These are phyloP conservation scores for Camponotus floridanus DNA, from an alignment of 1,140 invertebrate species.

Conservation along the genomic window DNA sequence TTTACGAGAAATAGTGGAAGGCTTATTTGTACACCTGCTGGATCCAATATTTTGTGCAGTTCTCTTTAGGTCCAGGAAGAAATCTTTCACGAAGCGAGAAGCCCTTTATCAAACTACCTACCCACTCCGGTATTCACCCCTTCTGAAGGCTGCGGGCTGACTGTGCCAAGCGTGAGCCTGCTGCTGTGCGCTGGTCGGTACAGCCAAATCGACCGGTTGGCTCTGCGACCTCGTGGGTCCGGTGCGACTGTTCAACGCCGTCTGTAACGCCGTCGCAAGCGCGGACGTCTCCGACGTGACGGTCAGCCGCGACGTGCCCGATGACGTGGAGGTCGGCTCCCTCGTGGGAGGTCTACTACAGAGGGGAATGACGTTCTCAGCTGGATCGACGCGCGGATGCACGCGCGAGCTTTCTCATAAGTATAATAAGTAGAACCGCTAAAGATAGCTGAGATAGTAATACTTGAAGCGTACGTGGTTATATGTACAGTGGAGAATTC, in stretches of 20 bases:
- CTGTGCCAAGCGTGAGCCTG: conserved; percentile 84
- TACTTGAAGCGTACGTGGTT: conserved; percentile 82
- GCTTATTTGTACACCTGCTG: no score
- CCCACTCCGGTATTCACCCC: conserved; percentile 84
- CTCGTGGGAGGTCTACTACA: conserved; percentile 79
- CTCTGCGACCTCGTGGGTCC: conserved; percentile 86
- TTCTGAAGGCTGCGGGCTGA: conserved; percentile 83
- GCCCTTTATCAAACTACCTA: conserved; percentile 61
- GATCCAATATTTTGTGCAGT: not conserved
- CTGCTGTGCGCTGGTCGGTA: conserved; percentile 76
- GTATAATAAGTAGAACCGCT: conserved; percentile 46
- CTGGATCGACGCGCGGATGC: not conserved
- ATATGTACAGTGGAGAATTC: conserved; percentile 80
- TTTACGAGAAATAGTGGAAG: no score
- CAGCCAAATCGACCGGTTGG: conserved; percentile 85
- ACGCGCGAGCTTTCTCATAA: not conserved
- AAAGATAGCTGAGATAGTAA: conserved; percentile 73
- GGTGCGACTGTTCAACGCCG: conserved; percentile 80
- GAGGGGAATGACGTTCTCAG: conserved; percentile 13
- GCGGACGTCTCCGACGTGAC: conserved; percentile 83
- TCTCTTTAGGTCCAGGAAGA: not conserved
- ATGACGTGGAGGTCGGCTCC: conserved; percentile 82
- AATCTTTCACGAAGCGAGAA: not conserved
- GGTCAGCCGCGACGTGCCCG: conserved; percentile 82
- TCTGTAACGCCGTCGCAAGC: conserved; percentile 82